These are phyloP conservation scores for Trematomus bernacchii DNA, from an alignment of 2,797 vertebrate genomes.

Conservation along the genomic window DNA sequence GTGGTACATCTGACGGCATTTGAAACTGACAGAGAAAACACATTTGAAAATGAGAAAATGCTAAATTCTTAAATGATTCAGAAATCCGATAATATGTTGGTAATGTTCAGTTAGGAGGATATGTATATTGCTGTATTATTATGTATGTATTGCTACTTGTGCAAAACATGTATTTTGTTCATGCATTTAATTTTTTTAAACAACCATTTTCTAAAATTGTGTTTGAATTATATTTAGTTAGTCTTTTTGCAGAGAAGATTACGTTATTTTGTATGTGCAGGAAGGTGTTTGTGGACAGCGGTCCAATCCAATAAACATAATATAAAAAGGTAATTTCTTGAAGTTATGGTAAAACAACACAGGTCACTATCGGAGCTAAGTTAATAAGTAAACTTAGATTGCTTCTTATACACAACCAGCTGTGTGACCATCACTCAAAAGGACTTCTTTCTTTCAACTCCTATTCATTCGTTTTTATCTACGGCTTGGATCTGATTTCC, in stretches of 20 bases:
- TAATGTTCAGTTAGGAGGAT: too few relatives aligned
- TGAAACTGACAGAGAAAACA: constrained; percentile 87
- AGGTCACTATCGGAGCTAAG: background rate
- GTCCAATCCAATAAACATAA: too few relatives aligned
- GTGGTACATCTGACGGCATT: constrained; percentile 99
- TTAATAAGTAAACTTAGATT: background rate
- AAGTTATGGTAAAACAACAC: background rate
- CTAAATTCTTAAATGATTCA: background rate
- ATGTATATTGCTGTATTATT: too few relatives aligned
- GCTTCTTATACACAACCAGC: constrained; percentile 4
- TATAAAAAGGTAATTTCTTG: background rate
- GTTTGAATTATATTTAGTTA: too few relatives aligned
- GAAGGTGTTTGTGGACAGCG: too few relatives aligned
- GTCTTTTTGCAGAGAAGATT: too few relatives aligned
- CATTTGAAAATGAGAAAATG: background rate
- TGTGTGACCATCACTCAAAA: background rate
- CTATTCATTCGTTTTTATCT: background rate
- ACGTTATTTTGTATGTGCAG: too few relatives aligned
- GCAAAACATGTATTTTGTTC: too few relatives aligned
- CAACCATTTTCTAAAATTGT: too few relatives aligned
- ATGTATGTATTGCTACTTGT: too few relatives aligned
- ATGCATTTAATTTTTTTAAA: too few relatives aligned
- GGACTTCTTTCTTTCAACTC: background rate
- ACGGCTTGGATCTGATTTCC: background rate
- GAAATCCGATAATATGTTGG: background rate